These are phyloP conservation scores for Stichodactyla mertensii DNA, from an alignment of 64 coral and sea anemone species.

Conservation along the genomic window DNA sequence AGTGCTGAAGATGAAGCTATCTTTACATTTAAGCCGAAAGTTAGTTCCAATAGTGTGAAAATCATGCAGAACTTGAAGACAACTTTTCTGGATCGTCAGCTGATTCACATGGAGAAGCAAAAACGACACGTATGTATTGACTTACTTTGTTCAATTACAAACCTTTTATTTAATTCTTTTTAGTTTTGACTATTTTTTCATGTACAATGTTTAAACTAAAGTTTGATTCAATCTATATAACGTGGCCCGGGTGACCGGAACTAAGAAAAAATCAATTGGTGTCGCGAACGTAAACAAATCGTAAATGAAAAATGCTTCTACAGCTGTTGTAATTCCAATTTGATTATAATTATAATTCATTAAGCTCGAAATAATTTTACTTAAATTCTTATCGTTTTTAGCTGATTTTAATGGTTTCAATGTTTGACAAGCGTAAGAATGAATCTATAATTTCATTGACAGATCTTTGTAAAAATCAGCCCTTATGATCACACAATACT, in stretches of 20 bases:
- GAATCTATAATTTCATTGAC: too few relatives aligned
- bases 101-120: constrained; percentile 88
- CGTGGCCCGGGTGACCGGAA: not conserved
- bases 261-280: not conserved
- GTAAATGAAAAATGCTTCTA: not conserved
- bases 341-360: not conserved
- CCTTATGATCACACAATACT: too few relatives aligned
- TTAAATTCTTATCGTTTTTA: not conserved
- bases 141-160: not conserved
- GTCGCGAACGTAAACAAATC: constrained; percentile 8
- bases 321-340: not conserved
- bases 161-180: not conserved
- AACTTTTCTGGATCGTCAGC: constrained; percentile 90
- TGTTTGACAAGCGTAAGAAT: too few relatives aligned
- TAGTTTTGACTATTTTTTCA: not conserved
- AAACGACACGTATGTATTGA: constrained; percentile 46
- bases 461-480: too few relatives aligned
- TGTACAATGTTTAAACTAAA: not conserved
- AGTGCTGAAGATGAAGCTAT: constrained; percentile 46
- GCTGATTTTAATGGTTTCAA: too few relatives aligned
- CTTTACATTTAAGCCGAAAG: constrained; percentile 97
- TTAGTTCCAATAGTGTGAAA: constrained; percentile 87
- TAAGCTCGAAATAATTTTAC: not conserved
- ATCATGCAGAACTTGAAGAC: constrained; percentile 92
- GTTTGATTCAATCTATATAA: not conserved